Conservation (phyloP, 2,113 vertebrate species). For the Paralichthys olivaceus region DNA sequence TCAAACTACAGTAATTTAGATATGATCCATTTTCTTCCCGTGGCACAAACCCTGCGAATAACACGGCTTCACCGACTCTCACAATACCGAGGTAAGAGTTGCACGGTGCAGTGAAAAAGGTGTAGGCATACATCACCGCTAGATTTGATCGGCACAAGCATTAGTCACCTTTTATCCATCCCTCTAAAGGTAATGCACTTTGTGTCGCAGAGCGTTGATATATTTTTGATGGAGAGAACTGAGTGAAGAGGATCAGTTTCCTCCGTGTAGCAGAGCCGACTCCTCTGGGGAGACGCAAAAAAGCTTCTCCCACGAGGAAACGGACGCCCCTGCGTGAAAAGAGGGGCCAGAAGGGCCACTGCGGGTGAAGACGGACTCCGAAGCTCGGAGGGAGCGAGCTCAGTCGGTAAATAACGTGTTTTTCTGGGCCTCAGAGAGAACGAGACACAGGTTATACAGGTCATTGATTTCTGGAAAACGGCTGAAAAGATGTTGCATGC, state of each 20-base stretch:
- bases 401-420: background rate
- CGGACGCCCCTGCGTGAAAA: background rate
- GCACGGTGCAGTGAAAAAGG: too few species aligned
- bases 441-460: background rate
- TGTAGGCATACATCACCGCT: background rate
- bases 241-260: slow-evolving; percentile 26
- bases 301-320: slow-evolving; percentile 17
- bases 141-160: slow-evolving; percentile 5
- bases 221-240: slow-evolving; percentile 41
- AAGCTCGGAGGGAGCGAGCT: background rate
- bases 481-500: background rate
- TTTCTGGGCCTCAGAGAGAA: background rate
- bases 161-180: slow-evolving; percentile 39
- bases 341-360: background rate
- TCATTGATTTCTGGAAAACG: slow-evolving; percentile 7
- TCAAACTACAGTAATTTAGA: background rate
- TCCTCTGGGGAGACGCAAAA: background rate
- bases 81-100: background rate
- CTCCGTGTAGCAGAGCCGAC: background rate
- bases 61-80: background rate
- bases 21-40: too few species aligned
- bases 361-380: background rate
- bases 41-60: background rate
- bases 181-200: slow-evolving; percentile 29
- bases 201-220: slow-evolving; percentile 40